These are phyloP conservation scores for Gonatopus flavifemur DNA, from an alignment of 1,140 invertebrate genomes.

Conservation along the genomic window DNA sequence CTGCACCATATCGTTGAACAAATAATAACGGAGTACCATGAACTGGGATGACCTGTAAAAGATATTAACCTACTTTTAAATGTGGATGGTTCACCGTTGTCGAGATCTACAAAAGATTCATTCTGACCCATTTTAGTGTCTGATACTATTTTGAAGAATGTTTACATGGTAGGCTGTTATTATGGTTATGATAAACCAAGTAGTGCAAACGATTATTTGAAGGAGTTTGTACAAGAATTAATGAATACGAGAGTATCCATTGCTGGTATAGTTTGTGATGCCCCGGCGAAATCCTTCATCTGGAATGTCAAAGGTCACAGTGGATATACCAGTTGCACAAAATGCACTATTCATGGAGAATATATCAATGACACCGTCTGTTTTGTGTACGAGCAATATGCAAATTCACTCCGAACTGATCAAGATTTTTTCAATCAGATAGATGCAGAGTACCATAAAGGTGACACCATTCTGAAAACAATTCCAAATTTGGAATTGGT, in stretches of 20 bases:
- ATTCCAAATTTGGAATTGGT: slow-evolving; percentile 38
- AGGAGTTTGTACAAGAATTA: slow-evolving; percentile 23
- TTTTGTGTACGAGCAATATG: slow-evolving; percentile 23
- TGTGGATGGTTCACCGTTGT: neutral
- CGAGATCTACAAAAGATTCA: neutral
- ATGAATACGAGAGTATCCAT: slow-evolving; percentile 10
- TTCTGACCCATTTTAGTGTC: neutral
- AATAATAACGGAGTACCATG: neutral
- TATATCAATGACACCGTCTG: slow-evolving; percentile 21
- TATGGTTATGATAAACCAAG: slow-evolving; percentile 22
- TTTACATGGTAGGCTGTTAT: slow-evolving; percentile 25
- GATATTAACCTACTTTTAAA: neutral
- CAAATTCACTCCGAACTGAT: slow-evolving; percentile 26
- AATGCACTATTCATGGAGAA: slow-evolving; percentile 30
- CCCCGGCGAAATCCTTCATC: slow-evolving; percentile 13
- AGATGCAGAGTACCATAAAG: slow-evolving; percentile 41
- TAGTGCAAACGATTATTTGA: slow-evolving; percentile 20
- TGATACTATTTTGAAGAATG: neutral
- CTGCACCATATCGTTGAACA: neutral
- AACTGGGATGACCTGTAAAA: neutral
- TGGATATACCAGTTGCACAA: slow-evolving; percentile 28
- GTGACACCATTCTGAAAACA: slow-evolving; percentile 28
- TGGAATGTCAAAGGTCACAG: slow-evolving; percentile 12
- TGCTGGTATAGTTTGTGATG: slow-evolving; percentile 19
- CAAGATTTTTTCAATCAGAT: slow-evolving; percentile 23